Base-by-base conservation (phyloP, 2,888 invertebrate genomes). In the Sinopyrophorus schimmeli region DNA sequence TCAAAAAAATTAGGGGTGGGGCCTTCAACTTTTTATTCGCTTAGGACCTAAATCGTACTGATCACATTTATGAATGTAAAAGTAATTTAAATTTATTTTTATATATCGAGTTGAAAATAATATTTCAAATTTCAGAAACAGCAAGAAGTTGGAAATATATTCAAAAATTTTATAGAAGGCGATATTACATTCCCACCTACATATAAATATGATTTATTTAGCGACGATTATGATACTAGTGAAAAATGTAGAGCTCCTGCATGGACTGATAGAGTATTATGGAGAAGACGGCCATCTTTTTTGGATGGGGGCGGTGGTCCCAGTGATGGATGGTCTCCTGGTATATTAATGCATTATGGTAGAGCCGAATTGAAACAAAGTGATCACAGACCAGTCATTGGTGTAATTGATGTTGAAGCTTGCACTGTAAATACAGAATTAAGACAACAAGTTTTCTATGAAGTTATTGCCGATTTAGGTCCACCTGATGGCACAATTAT, bases 191-290 rank as follows among this genome's bases (percentile, higher is more conserved):
- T 99, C 72, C 83, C 91, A 7, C 99, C 99, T 0, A 99, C 99
- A 0, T 99, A 99, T 73, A 99, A 99, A 71, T 99, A 99, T 70
- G 99, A 99, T 76, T 77, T 97, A 43, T 98, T 98, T 71, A 96
- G 95, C 64, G 95, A 98, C 71, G 97, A 98, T 74, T 99, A 97
- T 70, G 99, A 99, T 72, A 98, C 99, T 0, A 97, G 97, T 68
- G 99, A 99, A 71, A 99, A 99, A 74, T 87, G 88, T 68, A 82
- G 98, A 47, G 90, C 93, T 1, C 99, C 99, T 0, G 98, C 99
- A 3, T 99, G 96, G 96, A 99, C 99, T 0, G 99, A 99, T 74
- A 80, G 99, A 53, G 82, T 99, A n/a, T 76, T 99, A 47, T 98
- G 96, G 93, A 86, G 89, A 68, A 81, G 92, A 49, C 78, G 89